A percentile compares a stretch with the other conserved stretches of the same genome.
These are phyloP conservation scores for Passer montanus DNA, from an alignment of 2,113 vertebrate genomes.

Conservation along the genomic window DNA sequence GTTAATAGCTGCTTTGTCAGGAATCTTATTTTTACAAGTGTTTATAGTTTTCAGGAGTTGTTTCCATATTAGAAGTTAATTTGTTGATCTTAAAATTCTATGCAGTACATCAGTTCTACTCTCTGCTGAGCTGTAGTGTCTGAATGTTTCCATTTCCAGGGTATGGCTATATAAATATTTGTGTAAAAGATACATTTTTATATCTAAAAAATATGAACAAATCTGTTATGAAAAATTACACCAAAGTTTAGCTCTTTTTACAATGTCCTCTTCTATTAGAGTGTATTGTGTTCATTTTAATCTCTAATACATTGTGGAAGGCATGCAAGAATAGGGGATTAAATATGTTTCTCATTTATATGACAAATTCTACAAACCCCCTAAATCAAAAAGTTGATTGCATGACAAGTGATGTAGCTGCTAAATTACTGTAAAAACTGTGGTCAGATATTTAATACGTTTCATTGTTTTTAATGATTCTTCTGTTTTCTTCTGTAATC, in stretches of 20 bases:
- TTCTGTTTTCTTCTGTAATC: not conserved
- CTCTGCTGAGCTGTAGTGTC: not conserved
- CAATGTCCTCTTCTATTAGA: not conserved
- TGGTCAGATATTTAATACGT: not conserved
- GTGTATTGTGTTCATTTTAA: not conserved
- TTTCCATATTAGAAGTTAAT: not conserved
- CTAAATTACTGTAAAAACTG: not conserved
- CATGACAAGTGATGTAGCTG: not conserved
- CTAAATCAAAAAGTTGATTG: not conserved
- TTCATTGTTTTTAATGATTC: not conserved
- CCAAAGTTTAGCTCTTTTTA: not conserved
- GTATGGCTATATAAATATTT: not conserved
- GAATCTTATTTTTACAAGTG: not conserved
- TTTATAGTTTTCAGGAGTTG: not conserved
- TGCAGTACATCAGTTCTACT: not conserved
- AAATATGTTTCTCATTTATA: not conserved
- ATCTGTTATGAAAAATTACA: not conserved
- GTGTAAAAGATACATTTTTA: not conserved
- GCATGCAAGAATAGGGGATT: not conserved
- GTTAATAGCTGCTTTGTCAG: not conserved
- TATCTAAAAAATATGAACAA: not conserved
- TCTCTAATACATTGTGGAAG: not conserved
- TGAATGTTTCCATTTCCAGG: not conserved
- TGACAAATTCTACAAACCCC: rapidly evolving
- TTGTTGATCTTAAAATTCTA: not conserved